Evolutionary conservation across 2,888 invertebrate species (phyloP).

Genomic region (Leptinotarsa tumamoca): DNA sequence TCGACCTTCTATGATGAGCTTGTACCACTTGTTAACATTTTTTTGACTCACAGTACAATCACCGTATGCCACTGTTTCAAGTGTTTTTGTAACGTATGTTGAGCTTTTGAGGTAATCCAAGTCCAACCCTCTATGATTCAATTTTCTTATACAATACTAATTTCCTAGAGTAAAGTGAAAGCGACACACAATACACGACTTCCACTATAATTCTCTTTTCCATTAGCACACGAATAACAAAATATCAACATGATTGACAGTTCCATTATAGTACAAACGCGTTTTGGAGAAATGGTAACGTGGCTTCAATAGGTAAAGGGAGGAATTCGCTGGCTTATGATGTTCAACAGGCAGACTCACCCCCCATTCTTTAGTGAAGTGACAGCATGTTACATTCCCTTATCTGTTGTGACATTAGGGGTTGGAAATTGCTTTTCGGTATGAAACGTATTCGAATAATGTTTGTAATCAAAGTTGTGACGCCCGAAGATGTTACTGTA

Average conservation of each 20-base stretch:
- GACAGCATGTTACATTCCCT: neutral
- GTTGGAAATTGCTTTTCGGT: too few relatives aligned
- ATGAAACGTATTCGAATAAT: too few relatives aligned
- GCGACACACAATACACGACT: neutral
- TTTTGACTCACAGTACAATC: too few relatives aligned
- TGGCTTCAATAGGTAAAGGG: neutral
- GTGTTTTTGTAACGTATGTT: too few relatives aligned
- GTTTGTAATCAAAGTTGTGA: too few relatives aligned
- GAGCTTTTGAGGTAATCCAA: too few relatives aligned
- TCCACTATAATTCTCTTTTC: neutral
- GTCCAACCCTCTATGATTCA: too few relatives aligned
- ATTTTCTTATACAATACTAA: too few relatives aligned
- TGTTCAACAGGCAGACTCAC: neutral
- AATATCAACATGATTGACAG: slow-evolving; percentile 11
- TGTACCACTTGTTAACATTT: too few relatives aligned
- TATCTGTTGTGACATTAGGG: neutral
- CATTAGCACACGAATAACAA: neutral
- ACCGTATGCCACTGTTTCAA: too few relatives aligned
- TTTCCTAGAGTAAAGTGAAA: neutral
- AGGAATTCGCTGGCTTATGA: neutral
- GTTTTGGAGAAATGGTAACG: slow-evolving; percentile 6
- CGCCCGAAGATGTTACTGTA: too few relatives aligned
- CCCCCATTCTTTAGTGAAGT: neutral
- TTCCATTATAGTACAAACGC: slow-evolving; percentile 14
- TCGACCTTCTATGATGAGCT: too few relatives aligned